These are phyloP conservation scores for Parnassius orleans DNA, from an alignment of 2,888 invertebrate genomes.

Conservation along the genomic window DNA sequence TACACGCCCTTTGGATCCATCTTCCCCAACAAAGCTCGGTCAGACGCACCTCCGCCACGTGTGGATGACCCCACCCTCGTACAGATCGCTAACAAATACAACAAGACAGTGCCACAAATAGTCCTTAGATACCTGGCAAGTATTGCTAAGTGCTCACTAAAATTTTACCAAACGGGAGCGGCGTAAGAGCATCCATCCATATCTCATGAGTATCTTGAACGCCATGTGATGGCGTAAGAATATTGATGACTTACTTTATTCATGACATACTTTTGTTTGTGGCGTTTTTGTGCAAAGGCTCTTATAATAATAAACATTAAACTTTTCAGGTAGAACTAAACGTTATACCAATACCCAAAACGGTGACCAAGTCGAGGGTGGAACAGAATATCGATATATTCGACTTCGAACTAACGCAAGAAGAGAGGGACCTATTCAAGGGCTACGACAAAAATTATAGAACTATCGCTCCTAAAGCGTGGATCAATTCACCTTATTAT, in stretches of 20 bases:
- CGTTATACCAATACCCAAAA: slow-evolving; percentile 63
- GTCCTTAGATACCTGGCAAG: slow-evolving; percentile 83
- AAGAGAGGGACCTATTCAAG: slow-evolving; percentile 44
- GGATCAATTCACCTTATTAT: slow-evolving; percentile 49
- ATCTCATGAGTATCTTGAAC: too few species aligned
- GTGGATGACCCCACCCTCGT: slow-evolving; percentile 77
- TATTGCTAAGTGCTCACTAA: too few species aligned
- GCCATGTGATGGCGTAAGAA: too few species aligned
- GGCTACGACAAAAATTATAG: slow-evolving; percentile 51
- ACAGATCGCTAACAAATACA: slow-evolving; percentile 80
- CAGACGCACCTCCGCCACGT: slow-evolving; percentile 74
- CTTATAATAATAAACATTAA: background rate
- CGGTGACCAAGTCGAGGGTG: slow-evolving; percentile 48
- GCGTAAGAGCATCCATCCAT: too few species aligned
- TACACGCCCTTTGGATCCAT: slow-evolving; percentile 87
- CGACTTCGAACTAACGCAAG: slow-evolving; percentile 51
- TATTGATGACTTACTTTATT: too few species aligned
- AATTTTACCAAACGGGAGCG: too few species aligned
- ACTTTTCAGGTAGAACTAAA: slow-evolving; percentile 57
- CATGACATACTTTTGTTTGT: too few species aligned
- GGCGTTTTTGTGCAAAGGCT: background rate
- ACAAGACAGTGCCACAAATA: slow-evolving; percentile 84
- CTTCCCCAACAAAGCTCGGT: slow-evolving; percentile 61
- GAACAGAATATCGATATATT: slow-evolving; percentile 58
- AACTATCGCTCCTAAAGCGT: slow-evolving; percentile 41